Conservation (phyloP, 1,140 invertebrate species). For the Hylaeus anthracinus region DNA sequence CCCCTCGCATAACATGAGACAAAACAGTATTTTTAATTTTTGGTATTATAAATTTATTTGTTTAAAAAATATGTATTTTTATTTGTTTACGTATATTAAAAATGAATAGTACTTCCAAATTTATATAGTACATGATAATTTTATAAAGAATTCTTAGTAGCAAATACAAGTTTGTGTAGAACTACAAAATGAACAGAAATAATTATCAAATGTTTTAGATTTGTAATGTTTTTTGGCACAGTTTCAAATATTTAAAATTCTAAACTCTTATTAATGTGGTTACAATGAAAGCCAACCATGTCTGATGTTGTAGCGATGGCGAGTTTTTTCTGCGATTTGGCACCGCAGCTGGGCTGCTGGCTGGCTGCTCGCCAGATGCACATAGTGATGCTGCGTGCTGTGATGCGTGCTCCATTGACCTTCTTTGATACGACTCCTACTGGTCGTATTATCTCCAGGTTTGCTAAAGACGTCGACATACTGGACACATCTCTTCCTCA, state of each 20-base stretch:
- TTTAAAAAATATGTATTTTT: conserved; percentile 24
- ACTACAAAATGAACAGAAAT: not conserved
- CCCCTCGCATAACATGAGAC: conserved; percentile 63
- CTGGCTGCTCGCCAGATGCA: conserved; percentile 89
- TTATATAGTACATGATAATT: conserved; percentile 1
- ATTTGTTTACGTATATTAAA: conserved; percentile 17
- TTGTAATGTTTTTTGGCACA: conserved; percentile 4
- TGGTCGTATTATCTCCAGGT: conserved; percentile 93
- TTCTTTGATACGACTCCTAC: conserved; percentile 95
- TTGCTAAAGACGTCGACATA: conserved; percentile 89
- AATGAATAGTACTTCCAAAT: not conserved
- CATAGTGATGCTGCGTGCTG: conserved; percentile 86
- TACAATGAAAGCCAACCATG: conserved; percentile 65
- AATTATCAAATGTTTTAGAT: conserved; percentile 20
- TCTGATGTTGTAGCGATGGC: conserved; percentile 84
- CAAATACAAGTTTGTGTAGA: not conserved
- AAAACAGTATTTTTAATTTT: conserved; percentile 37
- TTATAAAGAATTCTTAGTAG: conserved; percentile 5
- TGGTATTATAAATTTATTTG: conserved; percentile 27
- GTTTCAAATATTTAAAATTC: conserved; percentile 7
- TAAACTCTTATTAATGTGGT: conserved; percentile 31
- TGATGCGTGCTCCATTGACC: conserved; percentile 88
- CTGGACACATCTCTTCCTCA: conserved; percentile 88
- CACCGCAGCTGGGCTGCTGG: conserved; percentile 87
- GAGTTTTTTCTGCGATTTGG: conserved; percentile 86